A percentile compares a stretch with the other conserved stretches of the same genome.
Evolutionary conservation across 2,113 vertebrate genomes (phyloP).

Genomic region (Neogale vison): DNA sequence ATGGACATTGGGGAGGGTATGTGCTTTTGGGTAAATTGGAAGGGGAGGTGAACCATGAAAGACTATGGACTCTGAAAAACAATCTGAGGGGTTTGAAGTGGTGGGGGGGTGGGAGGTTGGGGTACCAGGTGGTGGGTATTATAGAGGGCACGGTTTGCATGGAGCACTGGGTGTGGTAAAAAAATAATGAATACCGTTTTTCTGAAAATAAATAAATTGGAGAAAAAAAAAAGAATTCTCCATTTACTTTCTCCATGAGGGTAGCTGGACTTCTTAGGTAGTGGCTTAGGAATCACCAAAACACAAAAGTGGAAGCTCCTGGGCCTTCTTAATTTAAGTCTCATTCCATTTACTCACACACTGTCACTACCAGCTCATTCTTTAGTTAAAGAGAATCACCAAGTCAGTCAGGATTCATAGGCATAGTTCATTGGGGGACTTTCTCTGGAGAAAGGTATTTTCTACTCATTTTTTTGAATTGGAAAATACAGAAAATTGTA

Average conservation of each 20-base stretch:
- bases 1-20: no score
- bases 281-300: background rate
- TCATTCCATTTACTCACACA: background rate
- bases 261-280: background rate
- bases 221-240: background rate
- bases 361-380: background rate
- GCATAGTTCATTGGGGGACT: background rate
- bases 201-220: no score
- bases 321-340: background rate
- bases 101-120: no score
- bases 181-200: no score
- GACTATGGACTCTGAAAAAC: no score
- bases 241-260: background rate
- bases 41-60: no score
- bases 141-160: no score
- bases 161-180: no score
- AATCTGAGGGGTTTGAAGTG: no score
- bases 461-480: background rate
- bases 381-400: background rate
- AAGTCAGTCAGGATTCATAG: background rate
- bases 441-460: background rate
- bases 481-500: background rate
- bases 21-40: no score
- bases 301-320: background rate
- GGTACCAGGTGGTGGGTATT: no score